phyloP scores from a whole-genome alignment of 2,113 vertebrate genomes.

The Bufo gargarizans region DNA sequence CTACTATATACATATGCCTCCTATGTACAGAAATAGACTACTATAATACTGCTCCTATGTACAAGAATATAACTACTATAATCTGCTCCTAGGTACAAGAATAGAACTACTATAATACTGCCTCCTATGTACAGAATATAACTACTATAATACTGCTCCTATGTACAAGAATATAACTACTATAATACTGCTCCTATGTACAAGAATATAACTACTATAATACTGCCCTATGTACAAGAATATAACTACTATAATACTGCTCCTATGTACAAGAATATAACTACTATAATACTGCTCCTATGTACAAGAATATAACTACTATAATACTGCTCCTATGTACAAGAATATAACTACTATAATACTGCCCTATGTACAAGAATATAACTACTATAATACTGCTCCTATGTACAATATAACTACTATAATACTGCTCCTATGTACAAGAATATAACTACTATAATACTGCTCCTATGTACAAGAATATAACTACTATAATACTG shows the following conservation, averaged over 20 bases:
- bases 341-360: slow-evolving; percentile 9
- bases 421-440: background rate
- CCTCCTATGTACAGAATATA: background rate
- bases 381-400: background rate
- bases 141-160: no score
- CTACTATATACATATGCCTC: no score
- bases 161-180: no score
- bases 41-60: no score
- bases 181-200: no score
- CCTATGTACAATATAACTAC: background rate
- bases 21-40: no score
- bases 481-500: background rate
- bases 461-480: background rate
- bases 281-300: background rate
- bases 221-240: background rate
- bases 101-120: no score
- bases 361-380: background rate
- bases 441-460: background rate
- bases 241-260: background rate
- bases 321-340: background rate
- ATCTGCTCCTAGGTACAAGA: no score
- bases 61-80: no score
- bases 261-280: no score
- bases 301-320: background rate
- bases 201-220: background rate